Base-by-base conservation (phyloP, 2,113 vertebrate species). In the Ranitomeya variabilis region DNA sequence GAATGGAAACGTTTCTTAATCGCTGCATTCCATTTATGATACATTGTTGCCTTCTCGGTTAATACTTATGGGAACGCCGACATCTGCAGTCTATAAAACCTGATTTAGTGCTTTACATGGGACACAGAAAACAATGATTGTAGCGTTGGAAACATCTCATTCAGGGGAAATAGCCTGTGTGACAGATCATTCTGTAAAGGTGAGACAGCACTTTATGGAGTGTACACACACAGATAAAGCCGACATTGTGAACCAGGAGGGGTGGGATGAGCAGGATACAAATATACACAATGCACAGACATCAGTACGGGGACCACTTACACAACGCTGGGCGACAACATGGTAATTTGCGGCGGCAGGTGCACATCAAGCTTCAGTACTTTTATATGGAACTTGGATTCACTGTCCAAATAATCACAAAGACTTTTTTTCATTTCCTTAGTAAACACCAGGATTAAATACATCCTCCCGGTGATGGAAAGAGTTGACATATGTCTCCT, bases 391-490 rank as follows among this genome's bases (percentile, higher is more conserved):
- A 51, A 69, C 64, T 71, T 14, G 26, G 79, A 37, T 81, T 52
- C 66, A 84, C 64, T 23, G 45, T 71, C 64, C 45, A 54, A 84
- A 84, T 81, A 81, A 81, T 31, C 64, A 69, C 5, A 3, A 16
- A 67, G 51, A 23, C 64, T 71, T 23, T n/a, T 45, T 84, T 21
- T 71, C 52, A 67, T 67, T 55, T 69, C 66, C 67, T 84, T 55
- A 71, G 64, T 69, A 84, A 84, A 84, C 51, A 84, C 51, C 12
- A 66, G 81, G 82, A 84, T 71, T 84, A 84, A 55, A 55, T 15
- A 37, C 64, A 84, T 84, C 64, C 66, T 23, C 21, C 82, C 55
- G 45, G 23, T 52, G 37, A 55, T 23, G 55, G 64, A 11, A 66
- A 18, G 55, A 52, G 51, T 84, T 84, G 82, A 84, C 51, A 71